Conservation (phyloP, 2,888 invertebrate genomes). For the Parelbella ahira region DNA sequence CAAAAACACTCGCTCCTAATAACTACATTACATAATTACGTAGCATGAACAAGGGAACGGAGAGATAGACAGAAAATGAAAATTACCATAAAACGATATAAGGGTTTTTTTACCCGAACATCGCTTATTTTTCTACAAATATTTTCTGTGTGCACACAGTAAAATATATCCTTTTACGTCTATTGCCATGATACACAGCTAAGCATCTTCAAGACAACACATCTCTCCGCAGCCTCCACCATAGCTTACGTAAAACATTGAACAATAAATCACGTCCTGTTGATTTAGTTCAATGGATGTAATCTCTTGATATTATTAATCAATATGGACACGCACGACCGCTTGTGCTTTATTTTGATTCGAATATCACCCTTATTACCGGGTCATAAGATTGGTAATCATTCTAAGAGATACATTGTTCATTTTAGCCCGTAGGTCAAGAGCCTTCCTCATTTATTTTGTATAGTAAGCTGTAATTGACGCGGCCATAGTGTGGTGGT, state of each 20-base stretch:
- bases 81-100: too few relatives aligned
- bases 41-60: too few relatives aligned
- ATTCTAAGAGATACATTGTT: conserved; percentile 1
- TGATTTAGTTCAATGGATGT: conserved; percentile 27
- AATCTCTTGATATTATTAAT: conserved; percentile 31
- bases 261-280: conserved; percentile 26
- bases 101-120: too few relatives aligned
- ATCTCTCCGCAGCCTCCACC: too few relatives aligned
- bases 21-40: too few relatives aligned
- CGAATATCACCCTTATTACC: not conserved
- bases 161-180: too few relatives aligned
- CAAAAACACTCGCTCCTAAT: too few relatives aligned
- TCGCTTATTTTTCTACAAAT: too few relatives aligned
- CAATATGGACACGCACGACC: conserved; percentile 21
- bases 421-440: conserved; percentile 14
- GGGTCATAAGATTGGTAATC: not conserved
- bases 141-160: too few relatives aligned
- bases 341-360: conserved; percentile 4
- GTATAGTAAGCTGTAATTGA: conserved; percentile 17
- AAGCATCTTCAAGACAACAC: too few relatives aligned
- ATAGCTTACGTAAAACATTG: conserved; percentile 11
- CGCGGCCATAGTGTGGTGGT: not conserved
- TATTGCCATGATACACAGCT: too few relatives aligned
- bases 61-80: too few relatives aligned
- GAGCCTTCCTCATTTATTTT: conserved; percentile 14